Evolutionary conservation across 2,888 invertebrate genomes (phyloP).

Genomic region (Microctonus hyperodae): DNA sequence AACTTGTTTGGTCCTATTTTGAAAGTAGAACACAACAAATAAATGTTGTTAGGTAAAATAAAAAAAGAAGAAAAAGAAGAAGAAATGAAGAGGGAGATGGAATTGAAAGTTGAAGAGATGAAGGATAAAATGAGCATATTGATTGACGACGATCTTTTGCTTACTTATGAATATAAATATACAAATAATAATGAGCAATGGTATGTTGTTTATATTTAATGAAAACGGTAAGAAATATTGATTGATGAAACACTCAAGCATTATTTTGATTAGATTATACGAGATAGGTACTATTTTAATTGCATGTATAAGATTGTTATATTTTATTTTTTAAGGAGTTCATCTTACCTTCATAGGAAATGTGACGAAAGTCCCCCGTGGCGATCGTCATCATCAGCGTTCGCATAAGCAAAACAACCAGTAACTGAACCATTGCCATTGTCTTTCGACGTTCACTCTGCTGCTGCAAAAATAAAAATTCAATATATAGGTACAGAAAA

Average conservation of each 20-base stretch:
- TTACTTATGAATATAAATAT: constrained; percentile 24
- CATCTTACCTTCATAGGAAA: constrained; percentile 55
- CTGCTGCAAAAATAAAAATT: constrained; percentile 21
- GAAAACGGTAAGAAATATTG: constrained; percentile 7
- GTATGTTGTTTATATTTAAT: background rate
- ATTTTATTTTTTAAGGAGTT: constrained; percentile 10
- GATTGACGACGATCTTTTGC: constrained; percentile 22
- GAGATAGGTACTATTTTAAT: background rate
- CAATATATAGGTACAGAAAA: background rate
- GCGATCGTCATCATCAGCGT: constrained; percentile 36
- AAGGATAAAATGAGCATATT: constrained; percentile 1
- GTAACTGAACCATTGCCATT: constrained; percentile 41
- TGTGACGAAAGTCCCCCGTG: constrained; percentile 55
- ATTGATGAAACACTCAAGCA: constrained; percentile 15
- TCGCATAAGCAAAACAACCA: constrained; percentile 39
- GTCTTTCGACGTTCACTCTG: constrained; percentile 24
- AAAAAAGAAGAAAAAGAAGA: background rate
- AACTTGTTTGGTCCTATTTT: constrained; percentile 35
- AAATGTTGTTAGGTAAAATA: too few species aligned
- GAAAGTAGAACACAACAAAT: constrained; percentile 15
- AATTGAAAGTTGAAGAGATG: constrained; percentile 4
- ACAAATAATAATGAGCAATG: background rate
- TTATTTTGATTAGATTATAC: constrained; percentile 23
- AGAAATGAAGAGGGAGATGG: background rate
- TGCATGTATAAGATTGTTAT: constrained; percentile 8